These are phyloP conservation scores for Lasioglossum lativentre DNA, from an alignment of 2,888 invertebrate genomes.

Conservation along the genomic window DNA sequence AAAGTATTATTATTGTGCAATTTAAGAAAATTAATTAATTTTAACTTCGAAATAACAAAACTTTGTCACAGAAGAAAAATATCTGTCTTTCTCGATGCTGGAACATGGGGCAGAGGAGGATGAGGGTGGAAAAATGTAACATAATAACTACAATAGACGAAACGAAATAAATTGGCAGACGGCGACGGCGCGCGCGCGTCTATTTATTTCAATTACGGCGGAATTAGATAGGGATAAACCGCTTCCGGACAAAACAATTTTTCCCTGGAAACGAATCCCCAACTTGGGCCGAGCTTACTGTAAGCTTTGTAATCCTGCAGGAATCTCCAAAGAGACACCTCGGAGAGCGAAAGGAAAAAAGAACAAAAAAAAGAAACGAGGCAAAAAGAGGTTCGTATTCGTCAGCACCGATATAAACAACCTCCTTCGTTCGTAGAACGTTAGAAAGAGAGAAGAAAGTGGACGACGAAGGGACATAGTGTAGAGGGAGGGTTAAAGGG, in stretches of 20 bases:
- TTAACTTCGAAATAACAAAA: neutral
- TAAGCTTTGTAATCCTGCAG: conserved; percentile 69
- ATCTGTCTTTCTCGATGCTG: neutral
- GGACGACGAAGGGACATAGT: conserved; percentile 11
- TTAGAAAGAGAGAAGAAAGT: conserved; percentile 31
- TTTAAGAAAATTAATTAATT: neutral
- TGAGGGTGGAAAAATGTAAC: neutral
- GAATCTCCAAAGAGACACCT: conserved; percentile 70
- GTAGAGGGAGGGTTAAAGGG: conserved; percentile 23
- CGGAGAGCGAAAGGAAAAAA: conserved; percentile 35
- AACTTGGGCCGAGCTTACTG: conserved; percentile 29
- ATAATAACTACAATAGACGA: neutral
- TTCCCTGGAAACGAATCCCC: conserved; percentile 21
- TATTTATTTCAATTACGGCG: conserved; percentile 50
- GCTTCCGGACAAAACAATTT: conserved; percentile 30
- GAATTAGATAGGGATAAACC: conserved; percentile 24
- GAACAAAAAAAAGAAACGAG: neutral
- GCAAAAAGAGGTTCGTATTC: conserved; percentile 49
- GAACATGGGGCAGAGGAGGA: neutral
- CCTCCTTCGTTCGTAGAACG: conserved; percentile 46
- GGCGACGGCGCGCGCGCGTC: neutral
- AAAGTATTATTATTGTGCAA: too few relatives aligned
- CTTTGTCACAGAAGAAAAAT: neutral
- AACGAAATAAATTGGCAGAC: neutral
- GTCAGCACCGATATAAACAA: conserved; percentile 68